These are phyloP conservation scores for Dermatophagoides farinae DNA, from an alignment of 1,140 invertebrate species.

Conservation along the genomic window DNA sequence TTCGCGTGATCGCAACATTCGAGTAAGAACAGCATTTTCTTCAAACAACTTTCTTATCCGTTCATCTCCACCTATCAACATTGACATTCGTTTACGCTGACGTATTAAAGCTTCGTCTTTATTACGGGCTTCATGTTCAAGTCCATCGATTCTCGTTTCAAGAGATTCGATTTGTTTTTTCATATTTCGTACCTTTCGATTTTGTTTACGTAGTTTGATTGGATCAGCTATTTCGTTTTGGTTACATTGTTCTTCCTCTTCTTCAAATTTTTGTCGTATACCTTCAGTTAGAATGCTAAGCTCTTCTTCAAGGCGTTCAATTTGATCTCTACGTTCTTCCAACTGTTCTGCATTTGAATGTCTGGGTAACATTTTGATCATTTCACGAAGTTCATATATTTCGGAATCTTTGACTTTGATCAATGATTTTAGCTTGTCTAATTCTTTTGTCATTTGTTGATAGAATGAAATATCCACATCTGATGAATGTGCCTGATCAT, in stretches of 20 bases:
- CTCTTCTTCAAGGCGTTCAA: conserved; percentile 2
- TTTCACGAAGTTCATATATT: background rate
- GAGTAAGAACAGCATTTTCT: background rate
- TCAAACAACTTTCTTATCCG: background rate
- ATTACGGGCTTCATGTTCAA: conserved; percentile 4
- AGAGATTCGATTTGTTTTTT: background rate
- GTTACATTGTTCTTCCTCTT: background rate
- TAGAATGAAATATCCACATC: background rate
- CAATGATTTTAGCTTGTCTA: background rate
- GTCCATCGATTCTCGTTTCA: background rate
- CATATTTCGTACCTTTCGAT: background rate
- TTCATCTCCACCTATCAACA: background rate
- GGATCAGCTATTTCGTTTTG: background rate
- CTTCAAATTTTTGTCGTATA: background rate
- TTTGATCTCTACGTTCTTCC: background rate
- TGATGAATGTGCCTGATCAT: background rate
- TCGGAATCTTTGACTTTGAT: background rate
- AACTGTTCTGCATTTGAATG: background rate
- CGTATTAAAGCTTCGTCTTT: conserved; percentile 3
- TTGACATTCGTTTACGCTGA: background rate
- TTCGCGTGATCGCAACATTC: background rate
- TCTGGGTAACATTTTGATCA: background rate
- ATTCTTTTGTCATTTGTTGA: background rate
- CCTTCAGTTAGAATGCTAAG: background rate
- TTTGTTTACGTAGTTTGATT: background rate